A percentile compares a stretch with the other conserved stretches of the same genome.
These are phyloP conservation scores for Ornithorhynchus anatinus DNA, from an alignment of 2,113 vertebrate genomes.

Conservation along the genomic window DNA sequence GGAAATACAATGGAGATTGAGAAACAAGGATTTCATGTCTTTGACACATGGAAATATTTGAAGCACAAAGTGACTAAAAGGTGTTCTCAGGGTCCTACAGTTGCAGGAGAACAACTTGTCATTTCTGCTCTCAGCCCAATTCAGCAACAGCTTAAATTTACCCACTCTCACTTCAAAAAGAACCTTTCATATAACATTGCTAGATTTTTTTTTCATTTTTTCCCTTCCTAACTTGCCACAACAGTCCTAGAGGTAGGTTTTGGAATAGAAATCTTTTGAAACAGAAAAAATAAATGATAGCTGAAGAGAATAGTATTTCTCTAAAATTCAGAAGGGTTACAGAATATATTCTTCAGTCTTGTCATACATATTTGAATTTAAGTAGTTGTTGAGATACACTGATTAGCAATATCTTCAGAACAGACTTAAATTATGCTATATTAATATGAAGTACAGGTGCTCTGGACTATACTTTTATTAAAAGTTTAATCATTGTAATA, in stretches of 20 bases:
- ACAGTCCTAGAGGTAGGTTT: conserved; percentile 17
- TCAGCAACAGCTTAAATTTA: neutral
- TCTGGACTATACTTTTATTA: conserved; percentile 46
- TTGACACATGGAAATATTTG: neutral
- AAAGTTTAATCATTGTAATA: conserved; percentile 37
- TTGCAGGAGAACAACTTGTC: too few species aligned
- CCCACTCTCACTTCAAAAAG: conserved; percentile 14
- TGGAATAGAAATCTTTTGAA: conserved; percentile 9
- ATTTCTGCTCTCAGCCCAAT: neutral
- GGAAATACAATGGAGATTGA: too few species aligned
- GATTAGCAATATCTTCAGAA: neutral
- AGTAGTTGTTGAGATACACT: conserved; percentile 4
- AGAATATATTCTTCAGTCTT: neutral
- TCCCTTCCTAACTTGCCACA: conserved; percentile 18
- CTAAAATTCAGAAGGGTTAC: neutral
- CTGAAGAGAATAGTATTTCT: neutral
- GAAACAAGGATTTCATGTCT: neutral
- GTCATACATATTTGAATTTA: neutral
- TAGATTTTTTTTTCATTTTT: conserved; percentile 17
- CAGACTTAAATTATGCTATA: neutral
- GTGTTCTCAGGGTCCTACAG: neutral
- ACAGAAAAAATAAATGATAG: neutral
- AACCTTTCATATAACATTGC: neutral
- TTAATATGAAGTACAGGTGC: conserved; percentile 31
- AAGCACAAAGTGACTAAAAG: neutral